Evolutionary conservation across 2,113 vertebrate genomes (phyloP).

Genomic region (Melanocharis versteri): DNA sequence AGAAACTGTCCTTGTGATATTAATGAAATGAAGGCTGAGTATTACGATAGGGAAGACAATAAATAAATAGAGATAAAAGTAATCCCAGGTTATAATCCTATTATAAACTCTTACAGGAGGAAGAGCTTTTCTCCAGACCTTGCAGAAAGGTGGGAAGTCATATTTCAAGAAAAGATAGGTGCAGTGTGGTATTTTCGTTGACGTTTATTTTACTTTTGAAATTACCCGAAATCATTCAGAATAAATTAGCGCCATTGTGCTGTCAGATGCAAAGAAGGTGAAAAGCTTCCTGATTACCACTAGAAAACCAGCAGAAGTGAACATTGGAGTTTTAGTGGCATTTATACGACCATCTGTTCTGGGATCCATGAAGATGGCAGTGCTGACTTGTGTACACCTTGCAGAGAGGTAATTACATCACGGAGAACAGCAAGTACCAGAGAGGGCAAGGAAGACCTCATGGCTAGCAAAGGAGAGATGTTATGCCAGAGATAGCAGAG

Average conservation of each 20-base stretch:
- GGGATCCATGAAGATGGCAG: not conserved
- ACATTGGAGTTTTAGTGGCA: not conserved
- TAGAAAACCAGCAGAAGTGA: not conserved
- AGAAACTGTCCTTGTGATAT: constrained; percentile 5
- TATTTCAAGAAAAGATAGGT: not conserved
- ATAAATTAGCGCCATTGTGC: not conserved
- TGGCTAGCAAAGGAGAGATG: not conserved
- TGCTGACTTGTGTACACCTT: not conserved
- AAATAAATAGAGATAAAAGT: constrained; percentile 12
- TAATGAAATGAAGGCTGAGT: not conserved
- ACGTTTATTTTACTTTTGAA: not conserved
- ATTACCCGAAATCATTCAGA: not conserved
- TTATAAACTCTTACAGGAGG: not conserved
- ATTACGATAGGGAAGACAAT: not conserved
- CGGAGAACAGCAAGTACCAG: not conserved
- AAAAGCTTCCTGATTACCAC: not conserved
- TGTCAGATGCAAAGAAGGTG: not conserved
- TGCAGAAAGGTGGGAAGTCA: not conserved
- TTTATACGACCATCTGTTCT: not conserved
- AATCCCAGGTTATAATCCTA: not conserved
- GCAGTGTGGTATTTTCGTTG: not conserved
- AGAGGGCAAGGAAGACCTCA: not conserved
- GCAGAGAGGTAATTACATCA: not conserved
- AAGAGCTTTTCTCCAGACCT: not conserved
- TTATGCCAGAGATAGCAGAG: not conserved